These are phyloP conservation scores for Crematogaster levior DNA, from an alignment of 2,888 invertebrate species.

Conservation along the genomic window DNA sequence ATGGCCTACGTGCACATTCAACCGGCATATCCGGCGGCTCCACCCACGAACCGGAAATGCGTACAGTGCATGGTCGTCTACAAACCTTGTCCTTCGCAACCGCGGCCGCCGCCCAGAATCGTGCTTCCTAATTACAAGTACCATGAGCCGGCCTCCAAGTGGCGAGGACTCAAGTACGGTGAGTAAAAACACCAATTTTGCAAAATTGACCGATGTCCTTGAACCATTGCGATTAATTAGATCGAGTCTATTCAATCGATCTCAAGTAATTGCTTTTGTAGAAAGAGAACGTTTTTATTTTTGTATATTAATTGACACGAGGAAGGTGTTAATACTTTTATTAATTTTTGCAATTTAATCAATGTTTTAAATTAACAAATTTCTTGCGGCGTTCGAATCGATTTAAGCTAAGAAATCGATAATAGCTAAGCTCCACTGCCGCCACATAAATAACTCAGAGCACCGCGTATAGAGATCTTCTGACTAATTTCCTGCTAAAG, in stretches of 20 bases:
- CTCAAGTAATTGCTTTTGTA: neutral
- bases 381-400: neutral
- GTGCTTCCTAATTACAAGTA: conserved; percentile 76
- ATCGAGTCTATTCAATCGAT: neutral
- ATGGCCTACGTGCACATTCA: conserved; percentile 83
- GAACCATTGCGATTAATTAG: neutral
- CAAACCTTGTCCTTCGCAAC: conserved; percentile 79
- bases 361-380: neutral
- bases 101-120: conserved; percentile 74
- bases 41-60: conserved; percentile 79
- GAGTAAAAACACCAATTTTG: conserved; percentile 42
- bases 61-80: conserved; percentile 82
- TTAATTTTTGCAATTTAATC: conserved; percentile 3
- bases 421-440: neutral
- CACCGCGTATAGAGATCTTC: neutral
- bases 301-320: neutral
- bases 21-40: conserved; percentile 70
- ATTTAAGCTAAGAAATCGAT: conserved; percentile 1
- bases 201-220: neutral
- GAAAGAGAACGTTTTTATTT: neutral
- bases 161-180: conserved; percentile 81
- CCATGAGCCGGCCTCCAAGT: conserved; percentile 76
- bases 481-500: conserved; percentile 37
- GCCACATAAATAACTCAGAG: neutral
- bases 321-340: neutral